These are phyloP conservation scores for Colius striatus DNA, from an alignment of 2,113 vertebrate genomes.

Conservation along the genomic window DNA sequence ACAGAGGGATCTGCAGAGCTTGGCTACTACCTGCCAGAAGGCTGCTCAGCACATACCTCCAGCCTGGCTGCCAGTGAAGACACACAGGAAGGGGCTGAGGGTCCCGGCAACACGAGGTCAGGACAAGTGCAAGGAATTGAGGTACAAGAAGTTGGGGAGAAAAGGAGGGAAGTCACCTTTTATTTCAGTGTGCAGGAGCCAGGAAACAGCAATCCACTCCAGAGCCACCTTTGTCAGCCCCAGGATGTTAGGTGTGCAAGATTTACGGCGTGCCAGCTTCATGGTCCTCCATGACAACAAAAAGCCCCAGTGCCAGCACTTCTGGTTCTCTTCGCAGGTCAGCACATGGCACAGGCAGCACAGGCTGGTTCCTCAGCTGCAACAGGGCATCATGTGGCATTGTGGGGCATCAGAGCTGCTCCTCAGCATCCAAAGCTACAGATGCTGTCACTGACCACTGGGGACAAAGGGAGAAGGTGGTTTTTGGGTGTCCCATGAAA, in stretches of 20 bases:
- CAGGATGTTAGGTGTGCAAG: not conserved
- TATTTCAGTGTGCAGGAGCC: not conserved
- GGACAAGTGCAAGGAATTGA: not conserved
- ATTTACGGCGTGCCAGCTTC: not conserved
- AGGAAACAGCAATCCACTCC: not conserved
- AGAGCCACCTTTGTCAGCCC: not conserved
- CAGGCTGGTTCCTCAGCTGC: not conserved
- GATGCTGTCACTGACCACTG: accelerated
- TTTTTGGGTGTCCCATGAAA: not conserved
- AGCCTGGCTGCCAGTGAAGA: not conserved
- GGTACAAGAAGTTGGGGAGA: not conserved
- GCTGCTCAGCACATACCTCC: not conserved
- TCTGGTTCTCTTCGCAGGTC: accelerated
- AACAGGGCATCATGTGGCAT: accelerated
- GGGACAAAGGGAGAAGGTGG: not conserved
- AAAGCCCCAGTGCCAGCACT: not conserved
- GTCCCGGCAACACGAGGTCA: not conserved
- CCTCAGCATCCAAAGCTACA: accelerated
- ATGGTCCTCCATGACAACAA: not conserved
- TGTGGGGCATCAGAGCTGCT: not conserved
- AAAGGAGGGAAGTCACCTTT: not conserved
- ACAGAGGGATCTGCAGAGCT: not conserved
- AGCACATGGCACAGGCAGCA: accelerated
- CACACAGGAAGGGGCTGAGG: accelerated
- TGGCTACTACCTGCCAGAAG: too few species aligned